phyloP scores from a whole-genome alignment of 2,888 invertebrate genomes.

The Cryptophagus acutangulus region DNA sequence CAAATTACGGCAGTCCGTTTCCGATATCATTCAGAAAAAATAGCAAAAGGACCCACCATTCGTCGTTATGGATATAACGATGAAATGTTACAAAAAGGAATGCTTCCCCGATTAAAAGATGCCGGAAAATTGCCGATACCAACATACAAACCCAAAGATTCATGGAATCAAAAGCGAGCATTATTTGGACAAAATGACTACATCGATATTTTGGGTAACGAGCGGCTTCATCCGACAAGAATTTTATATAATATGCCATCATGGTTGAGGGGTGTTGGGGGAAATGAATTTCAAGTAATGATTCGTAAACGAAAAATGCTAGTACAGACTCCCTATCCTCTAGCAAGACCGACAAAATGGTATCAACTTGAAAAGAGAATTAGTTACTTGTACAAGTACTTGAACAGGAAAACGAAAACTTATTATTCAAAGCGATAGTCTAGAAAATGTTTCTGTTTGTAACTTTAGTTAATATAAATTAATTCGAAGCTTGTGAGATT shows the following conservation, averaged over 20 bases:
- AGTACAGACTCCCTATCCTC: constrained; percentile 53
- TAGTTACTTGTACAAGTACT: constrained; percentile 65
- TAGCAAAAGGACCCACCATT: constrained; percentile 55
- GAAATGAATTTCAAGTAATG: constrained; percentile 77
- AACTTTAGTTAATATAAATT: too few relatives aligned
- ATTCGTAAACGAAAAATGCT: constrained; percentile 69
- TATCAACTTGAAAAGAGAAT: constrained; percentile 69
- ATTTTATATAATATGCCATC: constrained; percentile 79
- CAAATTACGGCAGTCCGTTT: constrained; percentile 49
- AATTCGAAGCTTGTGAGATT: too few relatives aligned
- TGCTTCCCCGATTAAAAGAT: constrained; percentile 61
- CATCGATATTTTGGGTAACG: constrained; percentile 90
- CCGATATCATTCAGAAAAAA: constrained; percentile 61
- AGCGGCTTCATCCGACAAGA: constrained; percentile 73
- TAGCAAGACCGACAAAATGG: constrained; percentile 73
- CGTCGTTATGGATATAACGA: constrained; percentile 71
- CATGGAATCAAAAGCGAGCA: constrained; percentile 73
- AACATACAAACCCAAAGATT: constrained; percentile 65
- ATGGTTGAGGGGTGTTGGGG: constrained; percentile 86
- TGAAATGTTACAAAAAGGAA: constrained; percentile 59
- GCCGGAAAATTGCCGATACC: constrained; percentile 59
- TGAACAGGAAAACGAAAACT: constrained; percentile 78
- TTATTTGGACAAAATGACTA: constrained; percentile 95
- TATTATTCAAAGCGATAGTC: too few relatives aligned
- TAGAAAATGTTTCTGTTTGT: too few relatives aligned